These are phyloP conservation scores for Neomorphus geoffroyi DNA, from an alignment of 2,797 vertebrate genomes.

Conservation along the genomic window DNA sequence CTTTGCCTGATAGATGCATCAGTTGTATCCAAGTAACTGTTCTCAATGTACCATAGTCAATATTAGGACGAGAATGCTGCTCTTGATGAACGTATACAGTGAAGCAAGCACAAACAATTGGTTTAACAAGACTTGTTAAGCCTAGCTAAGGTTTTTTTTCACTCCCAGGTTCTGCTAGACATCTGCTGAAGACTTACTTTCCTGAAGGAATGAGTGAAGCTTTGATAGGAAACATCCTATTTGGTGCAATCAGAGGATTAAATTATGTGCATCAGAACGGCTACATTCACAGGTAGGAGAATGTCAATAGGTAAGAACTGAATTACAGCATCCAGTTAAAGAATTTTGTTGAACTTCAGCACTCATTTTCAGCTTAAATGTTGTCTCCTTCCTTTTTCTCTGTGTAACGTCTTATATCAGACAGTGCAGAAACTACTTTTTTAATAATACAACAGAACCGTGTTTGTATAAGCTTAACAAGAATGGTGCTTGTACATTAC, in stretches of 20 bases:
- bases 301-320: neutral
- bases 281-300: slow-evolving; percentile 92
- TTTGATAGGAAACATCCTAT: slow-evolving; percentile 91
- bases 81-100: neutral
- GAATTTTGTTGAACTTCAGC: neutral
- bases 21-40: neutral
- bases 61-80: neutral
- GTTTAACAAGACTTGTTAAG: neutral
- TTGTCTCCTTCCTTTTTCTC: neutral
- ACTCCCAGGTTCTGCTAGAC: slow-evolving; percentile 89
- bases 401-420: neutral
- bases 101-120: neutral
- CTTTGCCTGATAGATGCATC: neutral
- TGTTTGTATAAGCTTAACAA: neutral
- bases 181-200: slow-evolving; percentile 89
- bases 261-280: slow-evolving; percentile 94
- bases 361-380: neutral
- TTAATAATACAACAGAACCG: neutral
- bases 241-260: slow-evolving; percentile 89
- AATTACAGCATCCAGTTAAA: neutral
- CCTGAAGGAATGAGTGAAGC: slow-evolving; percentile 97
- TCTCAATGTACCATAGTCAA: neutral
- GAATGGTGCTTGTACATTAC: neutral
- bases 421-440: neutral
- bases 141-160: neutral